These are phyloP conservation scores for Trachemys scripta DNA, from an alignment of 2,113 vertebrate genomes.

Conservation along the genomic window DNA sequence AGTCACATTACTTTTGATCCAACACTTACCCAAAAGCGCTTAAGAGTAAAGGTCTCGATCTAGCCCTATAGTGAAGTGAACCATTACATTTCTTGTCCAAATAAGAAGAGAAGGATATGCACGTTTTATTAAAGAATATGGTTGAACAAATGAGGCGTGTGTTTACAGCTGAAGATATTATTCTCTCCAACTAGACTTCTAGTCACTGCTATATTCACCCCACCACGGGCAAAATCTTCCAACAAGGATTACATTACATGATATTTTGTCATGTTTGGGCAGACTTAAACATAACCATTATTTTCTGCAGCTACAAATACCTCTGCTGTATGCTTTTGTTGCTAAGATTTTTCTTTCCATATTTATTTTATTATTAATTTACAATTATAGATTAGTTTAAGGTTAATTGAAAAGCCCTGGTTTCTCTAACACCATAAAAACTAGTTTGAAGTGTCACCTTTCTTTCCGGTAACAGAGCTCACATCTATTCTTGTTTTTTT, in stretches of 20 bases:
- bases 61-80: neutral
- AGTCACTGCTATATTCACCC: neutral
- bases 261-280: neutral
- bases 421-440: constrained; percentile 65
- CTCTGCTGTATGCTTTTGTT: neutral
- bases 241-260: neutral
- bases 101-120: constrained; percentile 12
- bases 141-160: neutral
- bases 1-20: neutral
- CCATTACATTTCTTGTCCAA: constrained; percentile 63
- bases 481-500: constrained; percentile 19
- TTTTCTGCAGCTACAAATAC: neutral
- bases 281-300: neutral
- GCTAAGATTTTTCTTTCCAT: neutral
- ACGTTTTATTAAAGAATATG: neutral
- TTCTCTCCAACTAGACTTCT: neutral
- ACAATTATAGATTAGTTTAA: constrained; percentile 13
- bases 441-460: constrained; percentile 70
- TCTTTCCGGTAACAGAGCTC: constrained; percentile 64
- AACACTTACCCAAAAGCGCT: neutral
- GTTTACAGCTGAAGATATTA: constrained; percentile 2
- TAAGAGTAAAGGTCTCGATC: constrained; percentile 44
- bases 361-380: neutral
- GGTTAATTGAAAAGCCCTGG: constrained; percentile 60
- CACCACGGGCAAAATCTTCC: neutral